A percentile compares a stretch with the other conserved stretches of the same genome.
These are phyloP conservation scores for Scaptomyza polygonia DNA, from an alignment of 2,888 invertebrate species.

Conservation along the genomic window DNA sequence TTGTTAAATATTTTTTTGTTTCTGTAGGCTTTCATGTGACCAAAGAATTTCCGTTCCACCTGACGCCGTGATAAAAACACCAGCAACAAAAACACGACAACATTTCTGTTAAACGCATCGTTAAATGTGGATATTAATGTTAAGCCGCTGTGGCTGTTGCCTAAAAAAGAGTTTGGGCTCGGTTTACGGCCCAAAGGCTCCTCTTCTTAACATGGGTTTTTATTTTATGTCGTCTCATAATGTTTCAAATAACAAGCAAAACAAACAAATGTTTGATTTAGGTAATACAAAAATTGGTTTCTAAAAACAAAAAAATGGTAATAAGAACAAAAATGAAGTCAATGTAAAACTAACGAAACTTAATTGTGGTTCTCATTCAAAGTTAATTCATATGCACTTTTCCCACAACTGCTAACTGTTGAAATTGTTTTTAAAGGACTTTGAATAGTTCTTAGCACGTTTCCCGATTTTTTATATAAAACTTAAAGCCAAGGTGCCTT, in stretches of 20 bases:
- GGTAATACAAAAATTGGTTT: not conserved
- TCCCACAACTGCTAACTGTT: not conserved
- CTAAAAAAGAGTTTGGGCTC: slow-evolving; percentile 4
- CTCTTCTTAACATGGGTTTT: slow-evolving; percentile 25
- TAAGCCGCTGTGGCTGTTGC: slow-evolving; percentile 34
- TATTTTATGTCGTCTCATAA: slow-evolving; percentile 23
- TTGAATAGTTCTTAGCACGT: not conserved
- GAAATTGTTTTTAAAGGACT: not conserved
- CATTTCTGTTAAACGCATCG: slow-evolving; percentile 57
- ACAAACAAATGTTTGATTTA: not conserved
- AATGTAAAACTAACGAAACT: not conserved
- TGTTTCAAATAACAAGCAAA: slow-evolving; percentile 21
- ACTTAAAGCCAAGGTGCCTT: too few relatives aligned
- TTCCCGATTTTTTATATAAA: not conserved
- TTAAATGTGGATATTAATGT: slow-evolving; percentile 62
- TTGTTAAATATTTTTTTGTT: slow-evolving; percentile 26
- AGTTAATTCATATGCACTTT: not conserved
- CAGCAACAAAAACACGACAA: slow-evolving; percentile 3
- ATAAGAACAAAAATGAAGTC: not conserved
- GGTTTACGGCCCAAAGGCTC: slow-evolving; percentile 10
- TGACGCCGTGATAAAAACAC: slow-evolving; percentile 12
- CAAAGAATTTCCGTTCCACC: slow-evolving; percentile 27
- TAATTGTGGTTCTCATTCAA: not conserved
- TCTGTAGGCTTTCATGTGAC: slow-evolving; percentile 17
- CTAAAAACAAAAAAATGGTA: not conserved